Conservation (phyloP, 2,797 vertebrate species). For the Meda fulgida region DNA sequence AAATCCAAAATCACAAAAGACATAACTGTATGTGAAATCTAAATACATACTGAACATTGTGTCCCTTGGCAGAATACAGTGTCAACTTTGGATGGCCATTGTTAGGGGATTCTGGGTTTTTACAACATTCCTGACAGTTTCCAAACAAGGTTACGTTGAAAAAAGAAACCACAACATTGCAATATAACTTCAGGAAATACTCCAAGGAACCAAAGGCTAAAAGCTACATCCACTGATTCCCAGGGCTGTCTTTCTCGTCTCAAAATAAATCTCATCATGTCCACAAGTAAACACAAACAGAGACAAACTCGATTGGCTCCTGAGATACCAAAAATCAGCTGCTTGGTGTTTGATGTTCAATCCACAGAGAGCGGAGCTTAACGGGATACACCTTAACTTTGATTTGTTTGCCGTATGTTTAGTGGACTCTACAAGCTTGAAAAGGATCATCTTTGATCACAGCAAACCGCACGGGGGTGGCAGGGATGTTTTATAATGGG, state of each 20-base stretch:
- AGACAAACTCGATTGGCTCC: neutral
- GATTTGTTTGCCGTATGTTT: conserved; percentile 65
- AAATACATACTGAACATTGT: neutral
- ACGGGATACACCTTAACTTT: conserved; percentile 58
- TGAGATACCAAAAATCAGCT: neutral
- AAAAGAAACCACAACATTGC: conserved; percentile 71
- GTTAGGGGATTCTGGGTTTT: conserved; percentile 70
- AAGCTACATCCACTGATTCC: conserved; percentile 64
- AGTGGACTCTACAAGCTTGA: conserved; percentile 62
- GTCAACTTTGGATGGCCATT: conserved; percentile 58
- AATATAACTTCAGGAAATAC: conserved; percentile 67
- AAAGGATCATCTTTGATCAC: conserved; percentile 69
- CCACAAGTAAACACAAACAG: conserved; percentile 21
- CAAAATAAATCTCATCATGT: conserved; percentile 38
- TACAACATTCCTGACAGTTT: conserved; percentile 67
- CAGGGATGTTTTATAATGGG: conserved; percentile 47
- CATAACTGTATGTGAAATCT: neutral
- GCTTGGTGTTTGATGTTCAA: conserved; percentile 27
- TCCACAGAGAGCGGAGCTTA: conserved; percentile 20
- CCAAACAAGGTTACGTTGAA: conserved; percentile 69
- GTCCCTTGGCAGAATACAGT: conserved; percentile 25
- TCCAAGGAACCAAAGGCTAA: conserved; percentile 64
- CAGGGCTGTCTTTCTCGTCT: conserved; percentile 54
- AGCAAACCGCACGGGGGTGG: conserved; percentile 54
- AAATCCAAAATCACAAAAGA: conserved; percentile 15